Percentiles rank a stretch among this genome's conserved stretches.
phyloP scores from a whole-genome alignment of 2,797 vertebrate species.

The Myotis planiceps region DNA sequence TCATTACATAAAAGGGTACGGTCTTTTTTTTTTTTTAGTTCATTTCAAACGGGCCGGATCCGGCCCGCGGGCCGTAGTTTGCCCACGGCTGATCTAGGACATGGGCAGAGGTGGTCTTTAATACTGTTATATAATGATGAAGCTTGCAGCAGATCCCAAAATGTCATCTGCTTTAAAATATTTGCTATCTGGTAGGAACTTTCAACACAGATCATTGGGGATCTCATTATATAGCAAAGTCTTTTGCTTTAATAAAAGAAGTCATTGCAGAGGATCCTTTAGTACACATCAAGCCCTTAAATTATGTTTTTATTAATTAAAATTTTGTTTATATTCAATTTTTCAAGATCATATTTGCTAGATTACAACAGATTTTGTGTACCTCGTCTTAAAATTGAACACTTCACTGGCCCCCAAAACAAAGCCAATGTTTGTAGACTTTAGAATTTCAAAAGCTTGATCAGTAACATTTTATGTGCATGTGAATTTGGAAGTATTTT shows the following conservation, averaged over 20 bases:
- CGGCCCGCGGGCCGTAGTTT: no score
- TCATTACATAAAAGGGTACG: no score
- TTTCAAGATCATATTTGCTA: constrained; percentile 48
- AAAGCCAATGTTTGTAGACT: neutral
- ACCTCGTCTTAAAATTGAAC: constrained; percentile 53
- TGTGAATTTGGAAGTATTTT: constrained; percentile 46
- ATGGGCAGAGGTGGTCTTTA: neutral
- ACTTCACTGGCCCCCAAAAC: neutral
- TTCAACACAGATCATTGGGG: constrained; percentile 6
- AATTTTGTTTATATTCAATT: constrained; percentile 58
- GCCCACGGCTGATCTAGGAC: neutral
- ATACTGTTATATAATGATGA: neutral
- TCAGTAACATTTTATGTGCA: constrained; percentile 49
- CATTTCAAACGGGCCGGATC: no score
- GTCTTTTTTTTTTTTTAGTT: no score
- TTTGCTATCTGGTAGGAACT: constrained; percentile 41
- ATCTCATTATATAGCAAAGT: neutral
- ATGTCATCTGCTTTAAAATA: constrained; percentile 44
- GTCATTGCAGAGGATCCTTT: neutral
- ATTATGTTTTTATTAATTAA: constrained; percentile 62
- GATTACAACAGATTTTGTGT: constrained; percentile 6
- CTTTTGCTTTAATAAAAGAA: constrained; percentile 36
- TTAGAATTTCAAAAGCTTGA: constrained; percentile 61
- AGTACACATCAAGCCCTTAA: neutral
- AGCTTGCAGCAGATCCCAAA: neutral